A percentile compares a stretch with the other conserved stretches of the same genome.
These are phyloP conservation scores for Charaxes varanes DNA, from an alignment of 1,140 invertebrate species.

Conservation along the genomic window DNA sequence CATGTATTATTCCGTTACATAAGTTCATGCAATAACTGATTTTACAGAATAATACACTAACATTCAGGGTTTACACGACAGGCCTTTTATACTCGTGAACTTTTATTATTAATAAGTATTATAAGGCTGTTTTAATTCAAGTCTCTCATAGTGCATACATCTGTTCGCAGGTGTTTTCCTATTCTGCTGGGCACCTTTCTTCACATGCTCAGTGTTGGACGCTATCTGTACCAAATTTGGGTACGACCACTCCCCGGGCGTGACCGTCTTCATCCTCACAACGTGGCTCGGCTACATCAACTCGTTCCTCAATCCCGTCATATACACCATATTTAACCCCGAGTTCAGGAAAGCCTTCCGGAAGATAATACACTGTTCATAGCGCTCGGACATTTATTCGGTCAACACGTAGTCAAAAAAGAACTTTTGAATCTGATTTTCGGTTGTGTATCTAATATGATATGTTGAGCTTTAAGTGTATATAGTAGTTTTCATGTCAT, in stretches of 20 bases:
- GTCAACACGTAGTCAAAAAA: constrained; percentile 30
- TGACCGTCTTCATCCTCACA: constrained; percentile 93
- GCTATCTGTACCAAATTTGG: constrained; percentile 92
- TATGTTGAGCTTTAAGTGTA: no score
- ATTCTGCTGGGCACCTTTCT: constrained; percentile 99
- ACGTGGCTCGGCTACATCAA: constrained; percentile 99
- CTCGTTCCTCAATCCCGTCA: constrained; percentile 97
- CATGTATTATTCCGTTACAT: no score
- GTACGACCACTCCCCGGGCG: constrained; percentile 87
- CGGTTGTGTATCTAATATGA: constrained; percentile 6
- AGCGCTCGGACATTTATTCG: constrained; percentile 55
- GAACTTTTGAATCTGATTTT: neutral
- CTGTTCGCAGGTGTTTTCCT: constrained; percentile 87
- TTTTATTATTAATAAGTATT: no score
- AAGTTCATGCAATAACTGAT: no score
- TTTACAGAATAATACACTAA: no score
- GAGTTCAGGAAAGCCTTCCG: constrained; percentile 99
- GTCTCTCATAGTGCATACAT: no score
- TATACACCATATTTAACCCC: constrained; percentile 99
- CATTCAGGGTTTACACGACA: no score
- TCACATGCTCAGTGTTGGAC: constrained; percentile 97
- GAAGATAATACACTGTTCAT: constrained; percentile 86
- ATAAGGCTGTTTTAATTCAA: no score
- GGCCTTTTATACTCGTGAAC: no score
- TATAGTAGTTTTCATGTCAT: no score